A percentile compares a stretch with the other conserved stretches of the same genome.
Evolutionary conservation across 1,140 invertebrate species (phyloP).

Genomic region (Drosophila neocordata): DNA sequence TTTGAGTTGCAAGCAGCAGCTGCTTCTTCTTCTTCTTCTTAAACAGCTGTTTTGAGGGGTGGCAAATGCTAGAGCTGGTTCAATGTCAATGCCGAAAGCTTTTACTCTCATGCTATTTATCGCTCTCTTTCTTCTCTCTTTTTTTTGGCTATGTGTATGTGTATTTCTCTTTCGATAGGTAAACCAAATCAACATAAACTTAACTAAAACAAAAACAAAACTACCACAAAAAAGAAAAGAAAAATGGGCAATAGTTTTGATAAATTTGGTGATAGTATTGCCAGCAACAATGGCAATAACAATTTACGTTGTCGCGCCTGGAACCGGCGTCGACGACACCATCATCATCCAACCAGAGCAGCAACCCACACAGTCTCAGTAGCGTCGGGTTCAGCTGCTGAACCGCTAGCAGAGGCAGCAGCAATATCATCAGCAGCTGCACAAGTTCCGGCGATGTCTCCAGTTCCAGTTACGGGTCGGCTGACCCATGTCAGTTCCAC

Average conservation of each 20-base stretch:
- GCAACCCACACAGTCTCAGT: constrained; percentile 7
- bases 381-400: constrained; percentile 7
- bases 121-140: background rate
- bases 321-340: constrained; percentile 37
- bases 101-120: constrained; percentile 23
- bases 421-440: constrained; percentile 11
- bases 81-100: constrained; percentile 50
- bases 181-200: background rate
- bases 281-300: constrained; percentile 14
- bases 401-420: constrained; percentile 10
- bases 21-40: constrained; percentile 6
- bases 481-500: constrained; percentile 72
- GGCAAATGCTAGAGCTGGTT: background rate
- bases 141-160: background rate
- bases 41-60: constrained; percentile 48
- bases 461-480: constrained; percentile 25
- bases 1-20: constrained; percentile 40
- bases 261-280: constrained; percentile 38
- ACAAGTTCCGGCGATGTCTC: background rate
- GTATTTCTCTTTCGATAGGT: background rate
- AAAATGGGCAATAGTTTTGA: constrained; percentile 63
- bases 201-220: background rate
- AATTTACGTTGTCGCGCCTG: constrained; percentile 41
- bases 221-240: background rate
- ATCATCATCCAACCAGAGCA: constrained; percentile 12